These are phyloP conservation scores for Leuciscus waleckii DNA, from an alignment of 2,797 vertebrate species.

Conservation along the genomic window DNA sequence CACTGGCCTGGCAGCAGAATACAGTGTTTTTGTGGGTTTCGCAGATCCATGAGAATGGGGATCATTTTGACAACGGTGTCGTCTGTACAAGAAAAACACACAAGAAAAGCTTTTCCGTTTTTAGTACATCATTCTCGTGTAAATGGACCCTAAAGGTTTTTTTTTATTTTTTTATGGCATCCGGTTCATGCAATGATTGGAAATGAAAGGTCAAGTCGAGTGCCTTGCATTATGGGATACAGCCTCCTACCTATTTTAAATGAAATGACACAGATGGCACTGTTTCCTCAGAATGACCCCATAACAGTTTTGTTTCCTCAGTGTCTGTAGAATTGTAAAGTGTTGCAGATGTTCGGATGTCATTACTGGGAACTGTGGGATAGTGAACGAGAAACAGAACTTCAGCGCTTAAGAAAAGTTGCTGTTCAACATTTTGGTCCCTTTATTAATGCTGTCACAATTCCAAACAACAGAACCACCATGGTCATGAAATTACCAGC, in stretches of 20 bases:
- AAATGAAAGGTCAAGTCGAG: not conserved
- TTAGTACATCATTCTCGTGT: not conserved
- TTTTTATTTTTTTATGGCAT: not conserved
- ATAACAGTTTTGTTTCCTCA: not conserved
- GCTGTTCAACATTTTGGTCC: constrained; percentile 80
- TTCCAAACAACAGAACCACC: constrained; percentile 84
- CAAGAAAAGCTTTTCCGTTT: not conserved
- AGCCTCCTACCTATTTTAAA: not conserved
- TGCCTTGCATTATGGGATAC: not conserved
- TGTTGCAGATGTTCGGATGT: not conserved
- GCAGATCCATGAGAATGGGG: not conserved
- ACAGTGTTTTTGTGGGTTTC: not conserved
- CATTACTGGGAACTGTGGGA: not conserved
- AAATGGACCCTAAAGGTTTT: not conserved
- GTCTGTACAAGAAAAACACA: not conserved
- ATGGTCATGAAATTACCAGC: constrained; percentile 79
- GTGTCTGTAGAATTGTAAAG: constrained; percentile 4
- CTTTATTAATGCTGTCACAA: constrained; percentile 83
- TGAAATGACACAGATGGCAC: not conserved
- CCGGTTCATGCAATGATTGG: too few relatives aligned
- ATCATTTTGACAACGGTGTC: not conserved
- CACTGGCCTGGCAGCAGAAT: not conserved
- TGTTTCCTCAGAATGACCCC: not conserved
- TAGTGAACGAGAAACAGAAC: not conserved
- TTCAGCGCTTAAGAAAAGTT: not conserved